Conservation (phyloP, 1,140 invertebrate genomes). For the Goniozus legneri region DNA sequence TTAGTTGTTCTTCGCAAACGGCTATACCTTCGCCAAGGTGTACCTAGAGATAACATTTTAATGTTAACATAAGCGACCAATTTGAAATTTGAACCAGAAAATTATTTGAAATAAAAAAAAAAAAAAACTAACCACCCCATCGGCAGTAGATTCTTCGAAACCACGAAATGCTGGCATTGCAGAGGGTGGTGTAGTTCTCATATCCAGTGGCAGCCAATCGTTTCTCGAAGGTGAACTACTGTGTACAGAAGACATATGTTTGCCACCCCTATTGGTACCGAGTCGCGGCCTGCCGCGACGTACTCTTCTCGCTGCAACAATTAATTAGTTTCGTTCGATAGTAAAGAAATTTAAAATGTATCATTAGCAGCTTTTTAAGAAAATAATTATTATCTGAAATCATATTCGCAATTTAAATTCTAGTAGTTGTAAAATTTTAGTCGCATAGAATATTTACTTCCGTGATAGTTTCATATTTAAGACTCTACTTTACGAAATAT, state of each 20-base stretch:
- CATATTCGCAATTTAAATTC: too few species aligned
- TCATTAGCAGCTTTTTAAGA: too few species aligned
- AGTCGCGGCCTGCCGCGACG: constrained; percentile 50
- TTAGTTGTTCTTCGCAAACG: constrained; percentile 66
- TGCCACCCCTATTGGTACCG: constrained; percentile 45
- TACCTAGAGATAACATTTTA: constrained; percentile 54
- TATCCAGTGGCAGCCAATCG: constrained; percentile 49
- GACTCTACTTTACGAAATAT: too few species aligned
- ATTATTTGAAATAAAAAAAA: too few species aligned
- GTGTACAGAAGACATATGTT: constrained; percentile 39
- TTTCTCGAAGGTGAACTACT: constrained; percentile 44
- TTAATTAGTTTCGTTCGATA: too few species aligned
- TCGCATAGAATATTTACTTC: too few species aligned
- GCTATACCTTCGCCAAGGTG: constrained; percentile 69
- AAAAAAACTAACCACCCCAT: constrained; percentile 44
- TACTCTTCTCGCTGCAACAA: constrained; percentile 37
- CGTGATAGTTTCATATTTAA: too few species aligned
- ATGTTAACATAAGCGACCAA: too few species aligned
- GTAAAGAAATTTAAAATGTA: too few species aligned
- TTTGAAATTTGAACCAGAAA: too few species aligned
- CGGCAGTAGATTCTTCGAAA: constrained; percentile 46
- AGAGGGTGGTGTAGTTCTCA: constrained; percentile 50
- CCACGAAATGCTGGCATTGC: constrained; percentile 46
- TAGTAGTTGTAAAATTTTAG: too few species aligned
- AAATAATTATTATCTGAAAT: too few species aligned